Base-by-base conservation (phyloP, 2,888 invertebrate genomes). In the Eretmocerus hayati region DNA sequence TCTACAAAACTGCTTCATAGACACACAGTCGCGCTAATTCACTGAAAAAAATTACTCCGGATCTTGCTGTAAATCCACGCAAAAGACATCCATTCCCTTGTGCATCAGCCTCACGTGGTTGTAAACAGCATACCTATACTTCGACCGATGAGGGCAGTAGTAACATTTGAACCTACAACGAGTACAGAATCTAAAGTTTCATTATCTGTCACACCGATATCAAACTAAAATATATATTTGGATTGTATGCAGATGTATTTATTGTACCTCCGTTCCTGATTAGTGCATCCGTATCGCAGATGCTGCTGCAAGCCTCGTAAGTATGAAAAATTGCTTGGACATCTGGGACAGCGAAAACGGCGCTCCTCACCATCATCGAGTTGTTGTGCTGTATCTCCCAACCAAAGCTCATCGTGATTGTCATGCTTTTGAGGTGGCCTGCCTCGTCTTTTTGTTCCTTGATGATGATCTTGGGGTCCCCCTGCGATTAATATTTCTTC, bases 141-240 rank as follows among this genome's bases (percentile, higher is more conserved):
- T 66, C 1, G 65, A 58, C 2, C 59, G 55, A 37, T 63, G 62
- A 41, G 57, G 52, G 54, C 69, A 69, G 50, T 63, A 66, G 8
- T 63, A 60, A 48, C 69, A 71, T 46, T 63, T 60, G 52, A 68
- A 72, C 46, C 67, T 62, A 2, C 62, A 63, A n/a, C n/a, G n/a
- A n/a, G n/a, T n/a, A n/a, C n/a, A n/a, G n/a, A n/a, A n/a, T n/a
- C n/a, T n/a, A n/a, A n/a, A n/a, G n/a, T n/a, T n/a, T n/a, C n/a
- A n/a, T n/a, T n/a, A n/a, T n/a, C n/a, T n/a, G n/a, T n/a, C n/a
- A n/a, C n/a, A n/a, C n/a, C n/a, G n/a, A n/a, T n/a, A n/a, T n/a
- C n/a, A n/a, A n/a, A n/a, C n/a, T n/a, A n/a, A n/a, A n/a, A n/a
- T n/a, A n/a, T n/a, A n/a, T n/a, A n/a, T n/a, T n/a, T n/a, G n/a